Evolutionary conservation across 2,888 invertebrate genomes (phyloP).

Genomic region (Raillietiella orientalis): DNA sequence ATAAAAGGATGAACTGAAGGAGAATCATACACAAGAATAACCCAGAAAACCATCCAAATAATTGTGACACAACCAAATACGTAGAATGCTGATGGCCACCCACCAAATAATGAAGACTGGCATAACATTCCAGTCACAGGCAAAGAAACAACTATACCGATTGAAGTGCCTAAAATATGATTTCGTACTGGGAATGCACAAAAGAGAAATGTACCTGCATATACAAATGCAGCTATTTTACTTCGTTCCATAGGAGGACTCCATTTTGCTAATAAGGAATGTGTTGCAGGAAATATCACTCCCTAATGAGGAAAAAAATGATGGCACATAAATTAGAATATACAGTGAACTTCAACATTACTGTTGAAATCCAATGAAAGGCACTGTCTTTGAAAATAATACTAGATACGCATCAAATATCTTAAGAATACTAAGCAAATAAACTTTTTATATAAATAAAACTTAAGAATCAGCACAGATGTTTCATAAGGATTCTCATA

Average conservation of each 20-base stretch:
- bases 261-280: constrained; percentile 68
- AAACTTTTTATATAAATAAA: no score
- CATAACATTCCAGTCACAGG: neutral
- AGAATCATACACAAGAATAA: neutral
- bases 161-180: neutral
- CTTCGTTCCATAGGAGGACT: constrained; percentile 68
- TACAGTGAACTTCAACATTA: no score
- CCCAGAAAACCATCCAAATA: neutral
- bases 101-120: no score
- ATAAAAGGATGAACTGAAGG: neutral
- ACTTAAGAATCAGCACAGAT: no score
- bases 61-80: neutral
- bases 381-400: no score
- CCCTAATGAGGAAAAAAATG: no score
- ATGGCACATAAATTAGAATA: no score
- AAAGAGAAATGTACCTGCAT: constrained; percentile 48
- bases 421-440: no score
- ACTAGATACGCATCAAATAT: no score
- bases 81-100: neutral
- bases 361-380: no score
- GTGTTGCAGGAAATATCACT: constrained; percentile 26
- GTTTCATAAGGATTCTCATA: no score
- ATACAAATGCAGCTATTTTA: constrained; percentile 61
- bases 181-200: no score
- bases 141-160: neutral